Conservation (phyloP, 2,888 invertebrate species). For the Andrena hattorfiana region DNA sequence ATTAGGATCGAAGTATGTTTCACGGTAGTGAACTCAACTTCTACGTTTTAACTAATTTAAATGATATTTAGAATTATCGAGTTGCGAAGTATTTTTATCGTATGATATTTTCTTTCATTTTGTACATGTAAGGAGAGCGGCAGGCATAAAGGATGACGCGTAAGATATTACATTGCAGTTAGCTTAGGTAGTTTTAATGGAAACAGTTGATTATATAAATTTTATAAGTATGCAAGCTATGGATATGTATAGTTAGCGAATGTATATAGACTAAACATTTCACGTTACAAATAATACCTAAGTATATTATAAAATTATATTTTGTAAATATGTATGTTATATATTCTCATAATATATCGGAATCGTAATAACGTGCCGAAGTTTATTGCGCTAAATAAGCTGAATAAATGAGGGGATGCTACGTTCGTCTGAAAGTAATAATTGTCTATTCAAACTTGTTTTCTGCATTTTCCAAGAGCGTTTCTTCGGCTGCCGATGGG, state of each 20-base stretch:
- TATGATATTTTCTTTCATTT: conserved; percentile 1
- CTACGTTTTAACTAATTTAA: conserved; percentile 14
- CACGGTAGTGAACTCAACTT: neutral
- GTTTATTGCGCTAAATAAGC: conserved; percentile 2
- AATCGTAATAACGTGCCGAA: conserved; percentile 3
- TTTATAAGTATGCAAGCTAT: conserved; percentile 29
- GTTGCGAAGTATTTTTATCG: conserved; percentile 27
- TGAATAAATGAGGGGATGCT: neutral
- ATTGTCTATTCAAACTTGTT: conserved; percentile 1
- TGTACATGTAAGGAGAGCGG: conserved; percentile 24
- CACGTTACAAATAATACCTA: conserved; percentile 19
- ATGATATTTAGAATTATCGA: neutral
- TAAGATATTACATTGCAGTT: conserved; percentile 6
- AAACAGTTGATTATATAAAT: conserved; percentile 6
- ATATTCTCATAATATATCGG: conserved; percentile 44
- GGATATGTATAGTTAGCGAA: neutral
- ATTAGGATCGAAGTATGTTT: conserved; percentile 17
- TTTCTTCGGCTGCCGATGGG: conserved; percentile 76
- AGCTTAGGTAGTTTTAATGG: conserved; percentile 7
- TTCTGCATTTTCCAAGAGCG: conserved; percentile 73
- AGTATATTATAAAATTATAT: conserved; percentile 35
- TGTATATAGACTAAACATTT: conserved; percentile 28
- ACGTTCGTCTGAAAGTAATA: neutral
- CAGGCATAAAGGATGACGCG: conserved; percentile 4
- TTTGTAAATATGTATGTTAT: conserved; percentile 54